Evolutionary conservation across 2,888 invertebrate species (phyloP), one percentile per base, ranked within the genome.

Genomic region (Drosophila subsilvestris): DNA sequence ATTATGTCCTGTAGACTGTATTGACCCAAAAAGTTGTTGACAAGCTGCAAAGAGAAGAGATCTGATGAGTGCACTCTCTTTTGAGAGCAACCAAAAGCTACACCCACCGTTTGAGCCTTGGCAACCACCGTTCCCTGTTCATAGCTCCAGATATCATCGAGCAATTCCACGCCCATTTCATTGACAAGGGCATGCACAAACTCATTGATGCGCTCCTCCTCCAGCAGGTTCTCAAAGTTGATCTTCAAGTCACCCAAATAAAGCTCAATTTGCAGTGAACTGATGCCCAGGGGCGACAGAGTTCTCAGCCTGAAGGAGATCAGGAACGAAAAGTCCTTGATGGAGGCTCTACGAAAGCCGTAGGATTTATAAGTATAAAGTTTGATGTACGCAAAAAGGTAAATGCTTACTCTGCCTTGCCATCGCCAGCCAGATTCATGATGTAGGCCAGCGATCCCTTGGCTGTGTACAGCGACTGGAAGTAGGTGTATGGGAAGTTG

Each of bases 111-210:
- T 82, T 91, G 85, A 8, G 80, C 25, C 43, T 61, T 70, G 10
- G 73, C 12, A 8, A 81, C 65, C 8, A 85, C 78, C 1, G 76
- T 60, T 25, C 50, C 70, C 14, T 89, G 79, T 18, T 78, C 86
- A 29, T 78, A 88, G 22, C 72, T 70, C 91, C 91, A 91, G 1
- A 88, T 17, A 65, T 91, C 91, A 25, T 80, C 83, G 18, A 92
- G 65, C 17, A 92, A 51, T 63, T 92, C 91, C 17, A 91, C 61
- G 1, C 88, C 79, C 69, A 91, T 50, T 78, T 90, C 88, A 69
- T 91, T 90, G 10, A 91, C 29, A n/a, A 91, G 55, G 20, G 79
- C 83, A 68, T 91, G 89, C 10, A 91, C 0, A 43, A 91, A 92
- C 0, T 78, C 73, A 59, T 86, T 86, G 2, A 91, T 62, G n/a